A percentile compares a stretch with the other conserved stretches of the same genome.
Conservation (phyloP, 2,888 invertebrate species). For the Atherix ibis region DNA sequence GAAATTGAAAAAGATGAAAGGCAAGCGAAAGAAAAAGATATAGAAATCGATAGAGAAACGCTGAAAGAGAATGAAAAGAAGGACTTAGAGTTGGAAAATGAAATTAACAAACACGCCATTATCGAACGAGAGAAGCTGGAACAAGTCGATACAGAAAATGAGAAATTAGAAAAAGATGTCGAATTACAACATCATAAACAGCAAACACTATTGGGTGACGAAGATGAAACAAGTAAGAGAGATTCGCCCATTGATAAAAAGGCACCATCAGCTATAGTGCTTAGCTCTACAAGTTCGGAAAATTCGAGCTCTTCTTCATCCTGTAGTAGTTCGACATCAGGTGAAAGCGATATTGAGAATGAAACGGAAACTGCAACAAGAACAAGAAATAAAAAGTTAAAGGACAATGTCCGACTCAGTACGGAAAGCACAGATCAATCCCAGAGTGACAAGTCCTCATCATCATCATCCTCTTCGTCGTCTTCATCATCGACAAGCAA, state of each 20-base stretch:
- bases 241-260: conserved; percentile 17
- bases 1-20: background rate
- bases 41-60: conserved; percentile 2
- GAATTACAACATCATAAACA: too few species aligned
- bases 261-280: conserved; percentile 22
- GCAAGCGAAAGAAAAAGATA: conserved; percentile 1
- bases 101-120: too few species aligned
- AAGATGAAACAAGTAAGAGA: too few species aligned
- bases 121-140: too few species aligned
- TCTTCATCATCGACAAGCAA: too few species aligned
- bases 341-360: conserved; percentile 41
- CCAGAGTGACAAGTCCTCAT: background rate
- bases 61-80: conserved; percentile 3
- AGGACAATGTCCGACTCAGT: background rate
- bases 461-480: too few species aligned
- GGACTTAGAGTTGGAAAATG: background rate
- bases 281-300: conserved; percentile 34
- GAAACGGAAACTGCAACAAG: background rate
- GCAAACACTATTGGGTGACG: too few species aligned
- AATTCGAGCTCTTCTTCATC: conserved; percentile 42
- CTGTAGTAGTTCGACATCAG: conserved; percentile 41
- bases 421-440: background rate
- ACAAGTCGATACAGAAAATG: too few species aligned
- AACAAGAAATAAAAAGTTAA: background rate
- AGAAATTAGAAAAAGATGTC: too few species aligned